These are phyloP conservation scores for Drosophila sechellia DNA, from an alignment of 1,140 invertebrate genomes.

Conservation along the genomic window DNA sequence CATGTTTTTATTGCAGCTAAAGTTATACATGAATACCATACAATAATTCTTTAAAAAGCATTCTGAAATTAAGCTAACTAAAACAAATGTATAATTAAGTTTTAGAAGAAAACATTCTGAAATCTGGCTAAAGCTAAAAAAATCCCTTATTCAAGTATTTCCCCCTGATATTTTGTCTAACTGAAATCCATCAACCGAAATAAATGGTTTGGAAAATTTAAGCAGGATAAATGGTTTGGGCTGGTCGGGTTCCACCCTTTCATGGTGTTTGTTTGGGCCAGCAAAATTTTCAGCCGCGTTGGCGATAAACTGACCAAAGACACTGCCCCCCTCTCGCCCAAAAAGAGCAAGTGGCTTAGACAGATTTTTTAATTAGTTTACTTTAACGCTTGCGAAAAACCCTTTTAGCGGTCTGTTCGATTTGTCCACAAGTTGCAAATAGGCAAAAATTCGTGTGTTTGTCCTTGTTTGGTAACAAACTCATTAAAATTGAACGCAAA, in stretches of 20 bases:
- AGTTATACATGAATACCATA: too few relatives aligned
- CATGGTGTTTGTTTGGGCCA: constrained; percentile 27
- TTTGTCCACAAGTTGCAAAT: constrained; percentile 45
- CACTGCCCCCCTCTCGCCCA: not conserved
- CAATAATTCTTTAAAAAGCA: too few relatives aligned
- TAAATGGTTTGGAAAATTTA: constrained; percentile 21
- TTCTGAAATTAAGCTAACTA: too few relatives aligned
- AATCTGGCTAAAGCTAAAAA: not conserved
- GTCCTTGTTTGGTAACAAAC: constrained; percentile 44
- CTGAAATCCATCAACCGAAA: constrained; percentile 16
- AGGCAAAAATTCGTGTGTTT: constrained; percentile 44
- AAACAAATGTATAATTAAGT: too few relatives aligned
- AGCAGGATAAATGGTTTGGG: constrained; percentile 3
- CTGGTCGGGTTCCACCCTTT: not conserved
- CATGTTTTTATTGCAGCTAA: too few relatives aligned
- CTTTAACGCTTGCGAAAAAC: constrained; percentile 29
- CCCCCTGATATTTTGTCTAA: not conserved
- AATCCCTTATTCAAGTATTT: constrained; percentile 10
- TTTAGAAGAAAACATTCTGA: too few relatives aligned
- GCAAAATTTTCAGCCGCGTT: constrained; percentile 35
- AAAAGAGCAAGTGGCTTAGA: constrained; percentile 24
- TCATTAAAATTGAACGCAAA: constrained; percentile 56
- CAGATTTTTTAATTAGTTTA: constrained; percentile 61
- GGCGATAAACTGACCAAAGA: constrained; percentile 35
- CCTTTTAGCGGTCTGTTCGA: constrained; percentile 27